Evolutionary conservation across 2,888 invertebrate genomes (phyloP).

Genomic region (Lydus trimaculatus): DNA sequence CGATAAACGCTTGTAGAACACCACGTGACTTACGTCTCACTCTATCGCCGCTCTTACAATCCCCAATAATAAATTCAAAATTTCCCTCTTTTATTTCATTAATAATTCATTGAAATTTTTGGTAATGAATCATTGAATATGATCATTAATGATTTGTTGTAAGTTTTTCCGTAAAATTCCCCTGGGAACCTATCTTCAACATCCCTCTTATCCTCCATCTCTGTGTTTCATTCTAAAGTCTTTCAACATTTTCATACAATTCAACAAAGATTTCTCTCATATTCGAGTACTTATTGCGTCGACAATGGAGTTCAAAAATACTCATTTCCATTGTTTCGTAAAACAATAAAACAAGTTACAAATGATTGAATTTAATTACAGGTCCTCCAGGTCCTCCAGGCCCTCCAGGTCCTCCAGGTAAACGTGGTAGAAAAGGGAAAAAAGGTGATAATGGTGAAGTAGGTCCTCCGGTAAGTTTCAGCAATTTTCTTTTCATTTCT

Average conservation of each 20-base stretch:
- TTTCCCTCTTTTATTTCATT: not conserved
- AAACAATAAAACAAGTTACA: not conserved
- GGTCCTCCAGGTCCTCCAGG: constrained; percentile 71
- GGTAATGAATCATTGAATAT: not conserved
- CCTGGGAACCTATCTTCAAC: not conserved
- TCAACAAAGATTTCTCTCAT: not conserved
- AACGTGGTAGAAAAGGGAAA: constrained; percentile 88
- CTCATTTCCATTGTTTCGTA: not conserved
- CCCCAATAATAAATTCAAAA: too few species aligned
- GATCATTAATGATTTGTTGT: not conserved
- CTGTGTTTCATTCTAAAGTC: not conserved
- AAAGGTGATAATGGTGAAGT: constrained; percentile 86
- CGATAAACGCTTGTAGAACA: too few species aligned
- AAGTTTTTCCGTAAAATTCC: not conserved
- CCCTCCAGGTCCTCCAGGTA: constrained; percentile 85
- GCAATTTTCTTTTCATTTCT: not conserved
- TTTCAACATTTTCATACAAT: not conserved
- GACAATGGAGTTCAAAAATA: not conserved
- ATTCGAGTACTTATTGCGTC: not conserved
- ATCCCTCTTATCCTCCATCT: not conserved
- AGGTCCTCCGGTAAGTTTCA: constrained; percentile 77
- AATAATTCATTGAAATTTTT: not conserved
- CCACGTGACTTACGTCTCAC: too few species aligned
- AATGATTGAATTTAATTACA: constrained; percentile 42
- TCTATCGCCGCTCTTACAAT: too few species aligned